A percentile compares a stretch with the other conserved stretches of the same genome.
Evolutionary conservation across 1,140 invertebrate genomes (phyloP).

Genomic region (Trachymyrmex cornetzi): DNA sequence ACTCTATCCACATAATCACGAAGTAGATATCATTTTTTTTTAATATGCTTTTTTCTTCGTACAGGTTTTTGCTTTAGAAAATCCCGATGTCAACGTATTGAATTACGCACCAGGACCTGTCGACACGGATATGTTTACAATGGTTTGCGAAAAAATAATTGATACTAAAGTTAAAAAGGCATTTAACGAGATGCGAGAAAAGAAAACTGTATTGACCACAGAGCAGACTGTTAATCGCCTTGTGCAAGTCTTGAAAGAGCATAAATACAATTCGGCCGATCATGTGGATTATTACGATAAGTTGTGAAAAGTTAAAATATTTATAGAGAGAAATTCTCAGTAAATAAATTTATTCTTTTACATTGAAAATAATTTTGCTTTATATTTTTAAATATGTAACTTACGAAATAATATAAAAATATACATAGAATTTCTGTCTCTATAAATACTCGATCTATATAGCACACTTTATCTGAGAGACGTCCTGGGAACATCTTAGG

Average conservation of each 20-base stretch:
- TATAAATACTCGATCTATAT: not conserved
- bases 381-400: slow-evolving; percentile 4
- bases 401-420: slow-evolving; percentile 1
- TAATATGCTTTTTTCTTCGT: slow-evolving; percentile 13
- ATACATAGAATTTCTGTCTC: not conserved
- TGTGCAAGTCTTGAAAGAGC: slow-evolving; percentile 90
- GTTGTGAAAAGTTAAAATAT: slow-evolving; percentile 69
- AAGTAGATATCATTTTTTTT: not conserved
- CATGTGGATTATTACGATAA: slow-evolving; percentile 95
- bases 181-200: slow-evolving; percentile 88
- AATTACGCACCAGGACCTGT: slow-evolving; percentile 98
- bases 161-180: slow-evolving; percentile 88
- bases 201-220: slow-evolving; percentile 91
- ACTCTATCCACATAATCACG: not conserved
- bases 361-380: not conserved
- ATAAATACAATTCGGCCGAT: slow-evolving; percentile 93
- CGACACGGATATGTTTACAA: slow-evolving; percentile 95
- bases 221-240: slow-evolving; percentile 92
- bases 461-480: too few relatives aligned
- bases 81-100: slow-evolving; percentile 91
- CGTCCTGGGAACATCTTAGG: too few relatives aligned
- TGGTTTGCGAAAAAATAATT: slow-evolving; percentile 88
- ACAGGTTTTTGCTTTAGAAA: slow-evolving; percentile 92
- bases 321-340: not conserved
- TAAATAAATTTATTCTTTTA: not conserved